Base-by-base conservation (phyloP, 2,113 vertebrate species). In the Potamarius usumacintae region DNA sequence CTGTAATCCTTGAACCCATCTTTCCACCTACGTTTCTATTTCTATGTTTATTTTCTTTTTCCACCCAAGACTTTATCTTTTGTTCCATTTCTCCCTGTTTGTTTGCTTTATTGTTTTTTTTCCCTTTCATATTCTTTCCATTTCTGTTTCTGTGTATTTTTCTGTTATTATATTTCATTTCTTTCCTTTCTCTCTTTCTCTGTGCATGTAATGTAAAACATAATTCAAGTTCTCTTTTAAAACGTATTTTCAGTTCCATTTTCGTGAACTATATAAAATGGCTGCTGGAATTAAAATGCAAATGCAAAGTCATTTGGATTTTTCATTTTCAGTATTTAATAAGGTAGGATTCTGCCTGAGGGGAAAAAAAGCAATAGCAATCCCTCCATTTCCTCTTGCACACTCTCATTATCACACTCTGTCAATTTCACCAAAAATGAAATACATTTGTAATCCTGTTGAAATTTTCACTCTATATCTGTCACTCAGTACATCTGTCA, bases 271-370 rank as follows among this genome's bases (percentile, higher is more conserved):
- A 76, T 76, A 76, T 76, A 10, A 77, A 77, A 77, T n/a, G 22
- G 74, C 74, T 77, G 74, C 72, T 1, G 42, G 42, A 76, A 76
- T 76, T 76, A 48, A 77, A 77, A 77, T 53, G 48, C 74, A 77
- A 53, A 52, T 53, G 48, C 5, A 2, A 52, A 77, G 74, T 25
- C 10, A 15, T 78, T 78, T 53, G 50, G 10, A 77, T 22, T 27
- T 78, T 57, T 55, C 53, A 57, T 79, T 57, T 79, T 17, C 77
- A n/a, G 50, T 79, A 17, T 57, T 57, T 79, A 79, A 79, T 53
- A 30, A 79, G 50, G 52, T 30, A 18, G 6, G 25, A 17, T 79
- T 79, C 53, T 30, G 25, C 52, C n/a, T n/a, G 27, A 30, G 15
- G 20, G 52, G 52, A 25, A 22, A 48, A 48, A n/a, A 10, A 17